These are phyloP conservation scores for Eucidaris tribuloides DNA, from an alignment of 35 echinoderm and acorn worm species.

Conservation along the genomic window DNA sequence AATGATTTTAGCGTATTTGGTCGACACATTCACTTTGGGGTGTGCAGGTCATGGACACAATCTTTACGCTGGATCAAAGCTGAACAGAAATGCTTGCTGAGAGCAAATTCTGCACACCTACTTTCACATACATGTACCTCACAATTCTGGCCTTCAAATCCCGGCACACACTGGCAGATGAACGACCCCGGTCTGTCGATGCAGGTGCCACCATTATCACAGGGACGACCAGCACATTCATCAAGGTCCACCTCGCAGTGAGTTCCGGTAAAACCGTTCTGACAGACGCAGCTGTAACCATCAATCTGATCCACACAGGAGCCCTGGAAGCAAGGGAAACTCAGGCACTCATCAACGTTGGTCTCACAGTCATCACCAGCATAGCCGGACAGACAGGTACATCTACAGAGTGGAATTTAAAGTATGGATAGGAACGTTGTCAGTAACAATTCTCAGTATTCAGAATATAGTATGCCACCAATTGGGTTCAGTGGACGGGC, in stretches of 20 bases:
- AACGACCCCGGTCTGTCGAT: slow-evolving; percentile 36
- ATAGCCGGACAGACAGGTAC: slow-evolving; percentile 23
- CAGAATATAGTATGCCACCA: too few species aligned
- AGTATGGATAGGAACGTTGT: too few species aligned
- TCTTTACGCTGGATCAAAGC: too few species aligned
- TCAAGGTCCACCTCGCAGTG: slow-evolving; percentile 65
- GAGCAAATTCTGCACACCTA: too few species aligned
- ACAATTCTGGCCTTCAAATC: slow-evolving; percentile 64
- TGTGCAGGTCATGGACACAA: too few species aligned
- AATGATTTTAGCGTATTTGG: too few species aligned
- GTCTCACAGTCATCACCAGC: slow-evolving; percentile 26
- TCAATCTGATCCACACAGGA: slow-evolving; percentile 53
- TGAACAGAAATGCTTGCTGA: too few species aligned
- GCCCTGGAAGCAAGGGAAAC: slow-evolving; percentile 34
- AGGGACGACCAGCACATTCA: slow-evolving; percentile 62
- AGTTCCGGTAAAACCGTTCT: slow-evolving; percentile 52
- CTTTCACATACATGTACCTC: too few species aligned
- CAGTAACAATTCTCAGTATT: too few species aligned
- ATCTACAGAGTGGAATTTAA: too few species aligned
- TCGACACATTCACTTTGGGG: too few species aligned
- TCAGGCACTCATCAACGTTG: slow-evolving; percentile 39
- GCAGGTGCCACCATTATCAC: slow-evolving; percentile 70
- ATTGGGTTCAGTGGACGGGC: too few species aligned
- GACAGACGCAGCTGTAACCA: slow-evolving; percentile 64
- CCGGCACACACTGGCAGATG: slow-evolving; percentile 50